Evolutionary conservation across 2,888 invertebrate genomes (phyloP), one percentile per base, ranked within the genome.

Genomic region (Torymus texanus): DNA sequence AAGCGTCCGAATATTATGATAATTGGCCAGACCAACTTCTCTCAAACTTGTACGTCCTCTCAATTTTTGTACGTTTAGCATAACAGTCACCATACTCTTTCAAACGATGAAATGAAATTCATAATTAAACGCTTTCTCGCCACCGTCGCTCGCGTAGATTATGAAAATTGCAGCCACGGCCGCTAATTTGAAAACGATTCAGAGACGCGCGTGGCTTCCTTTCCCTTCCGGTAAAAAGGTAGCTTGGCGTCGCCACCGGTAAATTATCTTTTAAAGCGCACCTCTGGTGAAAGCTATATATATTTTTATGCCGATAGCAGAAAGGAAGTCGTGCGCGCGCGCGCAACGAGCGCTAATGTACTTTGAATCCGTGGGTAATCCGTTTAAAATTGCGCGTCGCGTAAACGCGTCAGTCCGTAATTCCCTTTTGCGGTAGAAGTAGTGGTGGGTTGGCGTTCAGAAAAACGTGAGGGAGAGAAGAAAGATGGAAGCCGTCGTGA

Each of bases 321-420:
- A 59, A 63, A 75, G 61, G 75, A 24, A 51, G 73, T 78, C 50
- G 58, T n/a, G n/a, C 71, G 72, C 61, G 75, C 83, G 79, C 75
- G 66, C 67, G 67, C 18, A 62, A 10, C n/a, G 21, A 4, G 2
- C 79, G 82, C 83, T 84, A 84, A 83, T 85, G 83, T 78, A 83
- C 82, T 84, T 83, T 83, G 82, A 84, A 84, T 83, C 81, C 83
- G 83, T 78, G 81, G 83, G 82, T 85, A 85, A 85, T 86, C 83
- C 82, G 83, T 83, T 83, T 84, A 83, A 84, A 85, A 83, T 84
- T 86, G 83, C 84, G 83, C 84, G 81, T 78, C 81, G 81, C 81
- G 74, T 81, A 82, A 83, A 82, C 82, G 81, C 82, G 80, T 79
- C 80, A 81, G 79, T 81, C 77, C 85, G 81, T 82, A 83, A 83